phyloP scores from a whole-genome alignment of 92 coral and sea anemone species.

The Pocillopora meandrina region DNA sequence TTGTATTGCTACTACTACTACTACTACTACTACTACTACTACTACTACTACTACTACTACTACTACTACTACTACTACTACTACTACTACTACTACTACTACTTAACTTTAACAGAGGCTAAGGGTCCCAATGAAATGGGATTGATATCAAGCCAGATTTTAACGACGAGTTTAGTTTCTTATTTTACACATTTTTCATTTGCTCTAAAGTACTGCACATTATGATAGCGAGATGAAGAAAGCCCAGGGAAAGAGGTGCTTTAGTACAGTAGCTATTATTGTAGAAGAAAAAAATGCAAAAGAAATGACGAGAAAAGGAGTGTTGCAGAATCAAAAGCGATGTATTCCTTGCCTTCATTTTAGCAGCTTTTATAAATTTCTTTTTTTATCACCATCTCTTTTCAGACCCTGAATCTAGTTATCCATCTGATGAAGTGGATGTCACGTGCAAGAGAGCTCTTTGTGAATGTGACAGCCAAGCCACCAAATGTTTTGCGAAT shows the following conservation, averaged over 20 bases:
- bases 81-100: neutral
- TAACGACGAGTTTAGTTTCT: too few relatives aligned
- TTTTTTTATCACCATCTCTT: neutral
- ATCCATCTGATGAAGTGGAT: conserved; percentile 33
- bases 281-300: too few relatives aligned
- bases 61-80: neutral
- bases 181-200: too few relatives aligned
- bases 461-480: conserved; percentile 74
- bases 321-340: too few relatives aligned
- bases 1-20: neutral
- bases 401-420: conserved; percentile 49
- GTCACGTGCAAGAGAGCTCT: conserved; percentile 51
- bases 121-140: too few relatives aligned
- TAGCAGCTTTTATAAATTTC: neutral
- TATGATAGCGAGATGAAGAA: too few relatives aligned
- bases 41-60: neutral
- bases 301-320: too few relatives aligned
- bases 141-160: too few relatives aligned
- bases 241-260: too few relatives aligned
- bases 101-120: too few relatives aligned
- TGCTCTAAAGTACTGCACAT: too few relatives aligned
- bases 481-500: conserved; percentile 59
- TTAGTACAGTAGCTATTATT: too few relatives aligned
- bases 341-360: neutral
- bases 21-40: neutral